Conservation (phyloP, 2,797 vertebrate species). For the Apodemus agrarius region DNA sequence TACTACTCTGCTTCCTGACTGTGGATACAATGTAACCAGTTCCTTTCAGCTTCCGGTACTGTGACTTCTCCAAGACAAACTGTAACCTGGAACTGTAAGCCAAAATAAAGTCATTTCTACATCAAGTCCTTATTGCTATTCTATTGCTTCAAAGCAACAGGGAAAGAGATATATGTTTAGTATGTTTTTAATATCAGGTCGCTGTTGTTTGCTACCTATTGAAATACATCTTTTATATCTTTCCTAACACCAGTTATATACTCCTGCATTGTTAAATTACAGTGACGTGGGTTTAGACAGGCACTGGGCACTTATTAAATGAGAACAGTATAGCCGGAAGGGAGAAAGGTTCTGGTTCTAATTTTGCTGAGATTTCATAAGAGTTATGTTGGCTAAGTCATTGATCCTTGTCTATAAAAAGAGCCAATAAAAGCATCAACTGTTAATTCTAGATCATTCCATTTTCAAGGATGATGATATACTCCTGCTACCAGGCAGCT, state of each 20-base stretch:
- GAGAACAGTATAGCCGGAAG: not conserved
- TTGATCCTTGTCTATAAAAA: not conserved
- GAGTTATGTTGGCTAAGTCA: not conserved
- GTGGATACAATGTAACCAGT: not conserved
- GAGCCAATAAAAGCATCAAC: not conserved
- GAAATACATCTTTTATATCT: not conserved
- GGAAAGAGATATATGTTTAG: not conserved
- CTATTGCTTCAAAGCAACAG: no score
- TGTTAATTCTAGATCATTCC: not conserved
- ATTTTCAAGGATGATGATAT: not conserved
- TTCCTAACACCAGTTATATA: not conserved
- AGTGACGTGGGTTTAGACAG: not conserved
- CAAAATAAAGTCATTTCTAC: not conserved
- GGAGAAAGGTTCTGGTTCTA: not conserved
- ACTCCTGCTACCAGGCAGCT: not conserved
- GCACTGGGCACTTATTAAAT: not conserved
- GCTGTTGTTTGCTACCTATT: not conserved
- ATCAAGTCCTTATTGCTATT: not conserved
- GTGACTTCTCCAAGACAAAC: not conserved
- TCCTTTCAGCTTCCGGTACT: not conserved
- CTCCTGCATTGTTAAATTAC: not conserved
- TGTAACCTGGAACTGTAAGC: not conserved
- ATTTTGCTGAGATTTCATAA: conserved; percentile 12
- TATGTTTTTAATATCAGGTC: not conserved
- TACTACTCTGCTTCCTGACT: not conserved